Percentiles rank a stretch among this genome's conserved stretches.
Conservation (phyloP, 2,888 invertebrate genomes). For the Dysmachus trigonus region DNA sequence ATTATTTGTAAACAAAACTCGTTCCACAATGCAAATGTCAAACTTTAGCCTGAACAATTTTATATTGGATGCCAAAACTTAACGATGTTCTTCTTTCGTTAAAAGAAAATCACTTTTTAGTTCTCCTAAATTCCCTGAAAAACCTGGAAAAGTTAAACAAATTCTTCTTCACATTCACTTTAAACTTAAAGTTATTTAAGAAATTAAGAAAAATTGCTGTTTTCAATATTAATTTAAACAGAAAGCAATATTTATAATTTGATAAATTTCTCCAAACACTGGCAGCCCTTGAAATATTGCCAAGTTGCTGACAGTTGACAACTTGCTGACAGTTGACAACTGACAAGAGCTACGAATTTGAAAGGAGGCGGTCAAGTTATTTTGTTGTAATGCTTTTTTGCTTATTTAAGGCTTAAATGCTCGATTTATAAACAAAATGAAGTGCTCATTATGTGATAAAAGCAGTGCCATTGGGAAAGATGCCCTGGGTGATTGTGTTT, state of each 20-base stretch:
- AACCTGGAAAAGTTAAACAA: background rate
- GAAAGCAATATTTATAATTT: background rate
- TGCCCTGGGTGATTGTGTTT: slow-evolving; percentile 48
- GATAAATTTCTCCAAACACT: background rate
- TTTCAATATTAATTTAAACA: background rate
- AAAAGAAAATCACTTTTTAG: background rate
- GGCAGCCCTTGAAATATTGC: too few relatives aligned
- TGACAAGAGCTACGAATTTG: background rate
- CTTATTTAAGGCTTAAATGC: background rate
- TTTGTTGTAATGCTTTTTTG: background rate
- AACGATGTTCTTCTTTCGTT: background rate
- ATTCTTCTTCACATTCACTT: background rate
- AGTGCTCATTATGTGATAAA: background rate
- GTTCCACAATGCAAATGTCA: background rate
- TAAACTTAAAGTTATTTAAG: background rate
- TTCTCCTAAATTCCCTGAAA: too few relatives aligned
- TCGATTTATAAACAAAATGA: background rate
- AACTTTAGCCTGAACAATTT: background rate
- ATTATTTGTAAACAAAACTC: slow-evolving; percentile 11
- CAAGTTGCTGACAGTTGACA: too few relatives aligned
- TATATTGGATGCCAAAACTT: background rate
- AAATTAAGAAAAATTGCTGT: background rate
- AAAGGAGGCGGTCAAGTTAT: background rate
- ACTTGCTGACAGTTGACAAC: too few relatives aligned
- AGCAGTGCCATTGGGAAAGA: background rate